Conservation (phyloP, 2,888 invertebrate genomes). For the Phengaris alcon region DNA sequence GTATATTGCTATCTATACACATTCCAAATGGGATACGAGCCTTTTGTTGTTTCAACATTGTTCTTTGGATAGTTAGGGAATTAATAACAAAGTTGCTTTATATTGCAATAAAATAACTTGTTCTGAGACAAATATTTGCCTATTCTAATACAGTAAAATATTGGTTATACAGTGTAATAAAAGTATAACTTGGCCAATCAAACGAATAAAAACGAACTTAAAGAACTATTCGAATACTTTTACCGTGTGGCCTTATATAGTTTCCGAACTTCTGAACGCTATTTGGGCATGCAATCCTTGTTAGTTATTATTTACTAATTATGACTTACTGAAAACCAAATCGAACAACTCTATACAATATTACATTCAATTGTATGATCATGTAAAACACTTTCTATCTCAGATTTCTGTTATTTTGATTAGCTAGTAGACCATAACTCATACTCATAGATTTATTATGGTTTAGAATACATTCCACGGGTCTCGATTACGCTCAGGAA, state of each 20-base stretch:
- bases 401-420: not conserved
- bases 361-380: too few species aligned
- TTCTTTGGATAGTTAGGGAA: slow-evolving; percentile 4
- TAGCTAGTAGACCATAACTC: not conserved
- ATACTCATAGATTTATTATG: slow-evolving; percentile 10
- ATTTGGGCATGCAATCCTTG: not conserved
- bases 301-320: not conserved
- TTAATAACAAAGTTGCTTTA: slow-evolving; percentile 25
- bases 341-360: not conserved
- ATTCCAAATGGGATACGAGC: slow-evolving; percentile 1
- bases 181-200: not conserved
- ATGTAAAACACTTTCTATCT: not conserved
- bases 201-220: not conserved
- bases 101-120: slow-evolving; percentile 4
- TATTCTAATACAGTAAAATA: not conserved
- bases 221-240: not conserved
- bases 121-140: not conserved
- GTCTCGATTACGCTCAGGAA: slow-evolving; percentile 24
- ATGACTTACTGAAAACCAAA: not conserved
- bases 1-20: not conserved
- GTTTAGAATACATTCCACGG: slow-evolving; percentile 24
- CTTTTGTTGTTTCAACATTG: slow-evolving; percentile 20
- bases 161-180: not conserved
- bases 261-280: not conserved
- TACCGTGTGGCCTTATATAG: not conserved